These are phyloP conservation scores for Caenorhabditis angaria DNA, from an alignment of 2,888 invertebrate species.

Conservation along the genomic window DNA sequence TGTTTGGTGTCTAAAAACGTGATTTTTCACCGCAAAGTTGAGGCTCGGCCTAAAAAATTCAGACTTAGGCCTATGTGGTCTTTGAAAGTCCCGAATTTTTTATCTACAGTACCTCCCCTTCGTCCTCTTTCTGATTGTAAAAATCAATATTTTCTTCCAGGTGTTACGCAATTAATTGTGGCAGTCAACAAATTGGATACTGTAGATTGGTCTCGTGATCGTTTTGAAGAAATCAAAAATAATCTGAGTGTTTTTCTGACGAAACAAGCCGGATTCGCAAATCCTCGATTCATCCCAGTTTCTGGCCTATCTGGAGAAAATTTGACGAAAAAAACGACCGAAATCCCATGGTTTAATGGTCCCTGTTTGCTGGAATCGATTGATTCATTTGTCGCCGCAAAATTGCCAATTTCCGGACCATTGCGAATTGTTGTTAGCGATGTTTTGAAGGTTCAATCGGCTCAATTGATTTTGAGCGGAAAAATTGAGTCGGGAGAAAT, in stretches of 20 bases:
- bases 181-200: constrained; percentile 98
- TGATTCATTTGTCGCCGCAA: constrained; percentile 71
- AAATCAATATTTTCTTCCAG: constrained; percentile 74
- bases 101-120: too few species aligned
- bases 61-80: too few species aligned
- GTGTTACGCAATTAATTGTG: constrained; percentile 91
- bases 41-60: too few species aligned
- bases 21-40: too few species aligned
- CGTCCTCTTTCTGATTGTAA: background rate
- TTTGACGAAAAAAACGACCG: constrained; percentile 75
- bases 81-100: too few species aligned
- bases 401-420: constrained; percentile 80
- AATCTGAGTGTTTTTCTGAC: constrained; percentile 59
- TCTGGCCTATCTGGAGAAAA: constrained; percentile 97
- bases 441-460: constrained; percentile 80
- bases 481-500: constrained; percentile 90
- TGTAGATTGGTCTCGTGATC: constrained; percentile 87
- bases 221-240: constrained; percentile 85
- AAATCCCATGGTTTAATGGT: constrained; percentile 84
- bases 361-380: constrained; percentile 86
- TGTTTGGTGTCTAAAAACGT: too few species aligned
- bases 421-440: constrained; percentile 92
- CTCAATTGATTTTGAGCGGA: constrained; percentile 83
- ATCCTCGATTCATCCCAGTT: constrained; percentile 83
- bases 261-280: constrained; percentile 73